phyloP scores from a whole-genome alignment of 2,797 vertebrate genomes.

The Sebastolobus altivelis region DNA sequence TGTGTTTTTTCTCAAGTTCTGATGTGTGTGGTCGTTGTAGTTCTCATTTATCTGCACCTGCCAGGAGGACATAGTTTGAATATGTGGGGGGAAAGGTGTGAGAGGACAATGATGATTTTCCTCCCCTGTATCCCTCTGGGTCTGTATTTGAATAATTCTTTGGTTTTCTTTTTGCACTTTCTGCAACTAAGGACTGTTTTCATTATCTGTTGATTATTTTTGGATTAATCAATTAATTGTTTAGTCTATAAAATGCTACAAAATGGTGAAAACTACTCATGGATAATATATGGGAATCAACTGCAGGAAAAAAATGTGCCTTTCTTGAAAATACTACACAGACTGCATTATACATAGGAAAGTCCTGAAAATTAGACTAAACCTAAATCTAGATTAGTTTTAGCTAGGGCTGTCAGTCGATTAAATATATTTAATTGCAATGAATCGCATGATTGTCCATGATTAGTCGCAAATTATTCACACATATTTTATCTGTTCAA shows the following conservation, averaged over 20 bases:
- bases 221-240: neutral
- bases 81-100: neutral
- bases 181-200: neutral
- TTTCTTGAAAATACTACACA: neutral
- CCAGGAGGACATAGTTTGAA: conserved; percentile 1
- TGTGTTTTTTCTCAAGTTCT: conserved; percentile 12
- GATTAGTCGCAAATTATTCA: too few species aligned
- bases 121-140: neutral
- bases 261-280: neutral
- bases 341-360: neutral
- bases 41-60: conserved; percentile 13
- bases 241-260: neutral
- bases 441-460: neutral
- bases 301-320: neutral
- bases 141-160: conserved; percentile 1
- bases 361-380: neutral
- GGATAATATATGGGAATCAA: neutral
- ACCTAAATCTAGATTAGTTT: neutral
- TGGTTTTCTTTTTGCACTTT: neutral
- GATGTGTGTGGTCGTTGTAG: neutral
- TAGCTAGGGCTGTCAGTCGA: too few species aligned
- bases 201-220: conserved; percentile 14
- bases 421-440: too few species aligned
- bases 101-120: conserved; percentile 11
- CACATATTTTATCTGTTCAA: neutral